Percentiles rank a stretch among this genome's conserved stretches.
Conservation (phyloP, 1,140 invertebrate species). For the Hypsibius dujardini region DNA sequence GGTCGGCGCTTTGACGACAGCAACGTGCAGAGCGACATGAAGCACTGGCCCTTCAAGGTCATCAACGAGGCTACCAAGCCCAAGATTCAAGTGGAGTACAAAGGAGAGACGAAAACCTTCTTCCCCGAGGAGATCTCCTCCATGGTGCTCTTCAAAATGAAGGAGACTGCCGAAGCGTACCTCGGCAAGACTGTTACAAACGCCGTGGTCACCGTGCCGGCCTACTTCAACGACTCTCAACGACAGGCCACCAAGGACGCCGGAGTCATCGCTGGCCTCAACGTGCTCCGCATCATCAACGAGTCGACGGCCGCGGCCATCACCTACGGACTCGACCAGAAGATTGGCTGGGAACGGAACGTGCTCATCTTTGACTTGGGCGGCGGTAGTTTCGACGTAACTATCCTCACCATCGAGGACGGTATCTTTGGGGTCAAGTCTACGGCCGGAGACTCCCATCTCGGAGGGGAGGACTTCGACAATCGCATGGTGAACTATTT, state of each 20-base stretch:
- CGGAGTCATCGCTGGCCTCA: constrained; percentile 37
- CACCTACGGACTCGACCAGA: constrained; percentile 39
- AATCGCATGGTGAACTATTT: constrained; percentile 89
- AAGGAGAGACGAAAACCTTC: constrained; percentile 56
- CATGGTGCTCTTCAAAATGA: constrained; percentile 65
- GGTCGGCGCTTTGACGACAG: constrained; percentile 55
- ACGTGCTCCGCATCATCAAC: constrained; percentile 38
- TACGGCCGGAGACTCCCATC: constrained; percentile 87
- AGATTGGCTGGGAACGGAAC: constrained; percentile 33
- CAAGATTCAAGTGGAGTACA: constrained; percentile 56
- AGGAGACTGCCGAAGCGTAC: constrained; percentile 48
- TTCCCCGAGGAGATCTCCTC: constrained; percentile 67
- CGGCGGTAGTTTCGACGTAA: constrained; percentile 92
- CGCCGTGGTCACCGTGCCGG: constrained; percentile 47
- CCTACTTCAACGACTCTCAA: constrained; percentile 40
- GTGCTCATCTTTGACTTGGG: constrained; percentile 70
- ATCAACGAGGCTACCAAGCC: constrained; percentile 32
- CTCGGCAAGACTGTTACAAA: constrained; percentile 33
- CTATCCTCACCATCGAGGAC: constrained; percentile 81
- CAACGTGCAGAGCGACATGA: constrained; percentile 46
- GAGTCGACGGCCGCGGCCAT: constrained; percentile 38
- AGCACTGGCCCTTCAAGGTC: constrained; percentile 41
- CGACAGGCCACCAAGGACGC: constrained; percentile 40
- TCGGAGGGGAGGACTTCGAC: constrained; percentile 95
- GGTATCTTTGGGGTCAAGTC: constrained; percentile 86